Base-by-base conservation (phyloP, 2,113 vertebrate genomes). In the Martes martes region DNA sequence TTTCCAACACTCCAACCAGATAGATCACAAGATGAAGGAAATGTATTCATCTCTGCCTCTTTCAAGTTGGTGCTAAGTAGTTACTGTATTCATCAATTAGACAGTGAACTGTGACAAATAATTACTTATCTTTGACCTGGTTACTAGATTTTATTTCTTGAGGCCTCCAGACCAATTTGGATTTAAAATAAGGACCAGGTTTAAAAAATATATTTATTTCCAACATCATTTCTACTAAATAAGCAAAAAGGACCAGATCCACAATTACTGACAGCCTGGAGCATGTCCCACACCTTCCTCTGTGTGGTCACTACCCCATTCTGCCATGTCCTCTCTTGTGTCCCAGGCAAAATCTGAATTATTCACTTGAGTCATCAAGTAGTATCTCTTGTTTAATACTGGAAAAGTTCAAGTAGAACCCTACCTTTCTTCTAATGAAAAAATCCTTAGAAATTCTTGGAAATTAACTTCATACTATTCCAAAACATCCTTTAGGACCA, bases 291-390 rank as follows among this genome's bases (percentile, higher is more conserved):
- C 3, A 9, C 4, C 47, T 8, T 33, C 13, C 31, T n/a, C 89
- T n/a, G 1, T 1, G 39, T 6, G 19, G 14, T 19, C 39, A 6
- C 31, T 6, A 7, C 18, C 2, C 45, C 26, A 2, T 0, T 19
- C 24, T 24, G 24, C 36, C 36, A 19, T 19, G 45, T 5, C 36
- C 1, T 5, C 52, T 74, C 47, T 39, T 1, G 0, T 28, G 92
- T 76, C 45, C 71, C 21, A 73, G 7, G 26, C 42, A 24, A 61
- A 6, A 36, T 84, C 2, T 8, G 15, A 55, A 33, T 1, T 74
- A 45, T 33, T 47, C 36, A 14, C n/a, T 0, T 67, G 19, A 50
- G 31, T 39, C 67, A 67, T n/a, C 31, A 52, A 19, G 42, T 9
- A 24, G 15, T 7, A 55, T 15, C 55, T 65, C 47, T 84, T n/a